phyloP scores from a whole-genome alignment of 1,140 invertebrate species.

The Periplaneta americana region DNA sequence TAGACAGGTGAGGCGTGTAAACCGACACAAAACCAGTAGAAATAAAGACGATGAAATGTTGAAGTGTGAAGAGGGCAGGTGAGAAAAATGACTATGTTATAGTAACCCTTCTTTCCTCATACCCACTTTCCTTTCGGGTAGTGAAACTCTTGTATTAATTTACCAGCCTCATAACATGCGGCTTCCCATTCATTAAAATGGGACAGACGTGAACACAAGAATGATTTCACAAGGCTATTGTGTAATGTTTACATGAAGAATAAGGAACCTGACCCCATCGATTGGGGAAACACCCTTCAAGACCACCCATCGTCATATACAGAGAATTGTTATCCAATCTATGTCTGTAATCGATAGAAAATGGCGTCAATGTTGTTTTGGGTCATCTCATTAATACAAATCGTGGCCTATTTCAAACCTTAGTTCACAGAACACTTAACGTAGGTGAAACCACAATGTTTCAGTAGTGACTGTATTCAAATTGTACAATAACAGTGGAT shows the following conservation, averaged over 20 bases:
- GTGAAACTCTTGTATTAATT: neutral
- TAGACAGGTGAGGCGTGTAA: too few species aligned
- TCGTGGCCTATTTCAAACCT: neutral
- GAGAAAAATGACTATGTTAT: neutral
- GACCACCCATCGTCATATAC: neutral
- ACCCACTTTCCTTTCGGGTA: neutral
- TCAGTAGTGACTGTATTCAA: too few species aligned
- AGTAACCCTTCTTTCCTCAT: neutral
- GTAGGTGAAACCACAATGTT: neutral
- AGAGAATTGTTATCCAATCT: neutral
- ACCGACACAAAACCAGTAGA: neutral
- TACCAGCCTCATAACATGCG: neutral
- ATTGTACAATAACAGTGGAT: too few species aligned
- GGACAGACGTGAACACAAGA: neutral
- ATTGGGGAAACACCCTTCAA: neutral
- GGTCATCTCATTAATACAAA: neutral
- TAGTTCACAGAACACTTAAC: neutral
- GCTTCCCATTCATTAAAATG: neutral
- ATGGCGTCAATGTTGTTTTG: neutral
- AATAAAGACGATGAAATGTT: neutral
- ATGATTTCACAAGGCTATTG: neutral
- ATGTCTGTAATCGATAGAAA: neutral
- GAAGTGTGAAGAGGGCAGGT: neutral
- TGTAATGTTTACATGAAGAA: neutral
- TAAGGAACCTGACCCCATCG: neutral